Evolutionary conservation across 1,140 invertebrate species (phyloP).

Genomic region (Neoseiulus cucumeris): DNA sequence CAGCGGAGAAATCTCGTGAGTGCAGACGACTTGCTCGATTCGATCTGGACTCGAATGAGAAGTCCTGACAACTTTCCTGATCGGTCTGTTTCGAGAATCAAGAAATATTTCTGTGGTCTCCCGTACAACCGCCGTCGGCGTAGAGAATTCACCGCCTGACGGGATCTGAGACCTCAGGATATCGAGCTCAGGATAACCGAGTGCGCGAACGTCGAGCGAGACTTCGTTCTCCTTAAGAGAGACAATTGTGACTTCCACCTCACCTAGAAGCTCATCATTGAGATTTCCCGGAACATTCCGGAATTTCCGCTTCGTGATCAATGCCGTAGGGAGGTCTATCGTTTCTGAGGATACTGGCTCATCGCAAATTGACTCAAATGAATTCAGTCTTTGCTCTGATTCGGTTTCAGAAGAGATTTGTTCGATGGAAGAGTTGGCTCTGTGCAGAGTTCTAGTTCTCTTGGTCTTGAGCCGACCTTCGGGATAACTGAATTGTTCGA

Average conservation of each 20-base stretch:
- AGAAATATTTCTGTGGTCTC: no score
- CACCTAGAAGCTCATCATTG: background rate
- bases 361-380: background rate
- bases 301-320: background rate
- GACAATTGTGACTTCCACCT: background rate
- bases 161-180: background rate
- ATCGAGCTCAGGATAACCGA: background rate
- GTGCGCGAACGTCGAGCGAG: background rate
- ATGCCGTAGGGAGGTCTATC: background rate
- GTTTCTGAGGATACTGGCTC: background rate
- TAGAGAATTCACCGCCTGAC: no score
- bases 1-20: no score
- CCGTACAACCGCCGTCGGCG: no score
- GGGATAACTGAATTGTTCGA: background rate
- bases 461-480: background rate
- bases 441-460: background rate
- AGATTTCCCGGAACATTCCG: background rate
- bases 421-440: background rate
- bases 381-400: no score
- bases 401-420: background rate
- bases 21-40: no score
- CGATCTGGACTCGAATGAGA: no score
- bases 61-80: no score
- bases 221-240: background rate
- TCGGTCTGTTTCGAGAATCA: no score